A percentile compares a stretch with the other conserved stretches of the same genome.
Evolutionary conservation across 1,140 invertebrate genomes (phyloP).

Genomic region (Frieseomelitta varia): DNA sequence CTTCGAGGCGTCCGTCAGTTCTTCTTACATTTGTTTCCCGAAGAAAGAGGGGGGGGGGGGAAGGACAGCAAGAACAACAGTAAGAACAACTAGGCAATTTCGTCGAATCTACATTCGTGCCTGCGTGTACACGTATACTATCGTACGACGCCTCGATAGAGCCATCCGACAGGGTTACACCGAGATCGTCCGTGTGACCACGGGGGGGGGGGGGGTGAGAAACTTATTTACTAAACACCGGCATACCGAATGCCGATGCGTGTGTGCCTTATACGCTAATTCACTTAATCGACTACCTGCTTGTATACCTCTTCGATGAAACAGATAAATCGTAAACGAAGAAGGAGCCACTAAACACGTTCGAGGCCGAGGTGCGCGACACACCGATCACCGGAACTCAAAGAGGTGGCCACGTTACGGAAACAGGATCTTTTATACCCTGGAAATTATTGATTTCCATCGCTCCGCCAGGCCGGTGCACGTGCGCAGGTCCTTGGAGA

Average conservation of each 20-base stretch:
- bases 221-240: slow-evolving; percentile 53
- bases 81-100: neutral
- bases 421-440: slow-evolving; percentile 69
- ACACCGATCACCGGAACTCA: slow-evolving; percentile 64
- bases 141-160: neutral
- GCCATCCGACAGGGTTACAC: neutral
- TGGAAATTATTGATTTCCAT: slow-evolving; percentile 71
- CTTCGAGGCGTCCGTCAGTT: neutral
- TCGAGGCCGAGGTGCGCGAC: slow-evolving; percentile 52
- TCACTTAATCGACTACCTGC: slow-evolving; percentile 60
- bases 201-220: neutral
- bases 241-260: slow-evolving; percentile 25
- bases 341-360: slow-evolving; percentile 60
- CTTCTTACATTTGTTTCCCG: neutral
- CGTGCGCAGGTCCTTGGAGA: slow-evolving; percentile 60
- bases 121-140: neutral
- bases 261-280: slow-evolving; percentile 47
- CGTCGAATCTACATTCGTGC: neutral
- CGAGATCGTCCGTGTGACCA: slow-evolving; percentile 51
- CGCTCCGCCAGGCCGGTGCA: slow-evolving; percentile 42
- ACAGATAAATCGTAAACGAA: slow-evolving; percentile 53
- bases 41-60: neutral
- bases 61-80: neutral
- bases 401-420: slow-evolving; percentile 56
- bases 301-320: slow-evolving; percentile 54